Evolutionary conservation across 2,113 vertebrate species (phyloP).

Genomic region (Ginglymostoma cirratum): DNA sequence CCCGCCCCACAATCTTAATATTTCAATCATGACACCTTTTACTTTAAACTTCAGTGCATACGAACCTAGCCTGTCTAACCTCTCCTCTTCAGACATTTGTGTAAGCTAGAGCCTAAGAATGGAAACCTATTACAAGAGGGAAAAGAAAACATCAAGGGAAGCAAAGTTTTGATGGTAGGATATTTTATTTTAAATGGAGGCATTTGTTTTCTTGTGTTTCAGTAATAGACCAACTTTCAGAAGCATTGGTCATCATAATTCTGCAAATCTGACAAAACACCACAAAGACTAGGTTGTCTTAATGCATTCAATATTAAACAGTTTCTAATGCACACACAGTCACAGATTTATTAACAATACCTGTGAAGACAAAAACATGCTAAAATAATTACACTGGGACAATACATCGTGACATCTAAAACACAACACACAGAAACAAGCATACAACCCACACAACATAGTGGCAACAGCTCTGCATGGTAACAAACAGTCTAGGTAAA

Average conservation of each 20-base stretch:
- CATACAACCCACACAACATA: slow-evolving; percentile 15
- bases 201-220: not conserved
- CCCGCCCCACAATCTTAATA: too few species aligned
- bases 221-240: not conserved
- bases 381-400: slow-evolving; percentile 2
- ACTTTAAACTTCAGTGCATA: too few species aligned
- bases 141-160: not conserved
- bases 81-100: not conserved
- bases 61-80: too few species aligned
- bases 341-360: slow-evolving; percentile 4
- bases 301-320: slow-evolving; percentile 13
- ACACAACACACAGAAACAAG: slow-evolving; percentile 17
- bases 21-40: too few species aligned
- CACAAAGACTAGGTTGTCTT: slow-evolving; percentile 30
- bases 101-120: not conserved
- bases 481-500: not conserved
- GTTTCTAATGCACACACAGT: not conserved
- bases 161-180: slow-evolving; percentile 3
- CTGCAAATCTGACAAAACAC: slow-evolving; percentile 6
- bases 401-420: not conserved
- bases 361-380: slow-evolving; percentile 11
- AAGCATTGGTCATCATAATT: not conserved
- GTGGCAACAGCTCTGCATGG: not conserved
- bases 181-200: slow-evolving; percentile 34
- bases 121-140: not conserved